A percentile compares a stretch with the other conserved stretches of the same genome.
Evolutionary conservation across 2,888 invertebrate genomes (phyloP).

Genomic region (Leptopilina drosophilae): DNA sequence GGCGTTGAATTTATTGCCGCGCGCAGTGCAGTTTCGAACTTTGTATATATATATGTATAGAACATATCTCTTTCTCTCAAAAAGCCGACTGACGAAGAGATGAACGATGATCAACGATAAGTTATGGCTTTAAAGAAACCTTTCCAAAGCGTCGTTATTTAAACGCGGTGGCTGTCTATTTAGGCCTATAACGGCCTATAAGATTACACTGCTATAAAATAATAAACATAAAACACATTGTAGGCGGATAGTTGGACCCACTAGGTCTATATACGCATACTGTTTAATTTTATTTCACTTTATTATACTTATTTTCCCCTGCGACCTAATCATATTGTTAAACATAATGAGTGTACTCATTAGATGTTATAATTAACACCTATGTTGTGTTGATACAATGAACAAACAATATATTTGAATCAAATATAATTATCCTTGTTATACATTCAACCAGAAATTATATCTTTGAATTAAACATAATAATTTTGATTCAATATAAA

Average conservation of each 20-base stretch:
- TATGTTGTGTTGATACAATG: too few species aligned
- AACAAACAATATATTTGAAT: too few species aligned
- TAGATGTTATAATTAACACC: too few species aligned
- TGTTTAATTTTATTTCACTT: not conserved
- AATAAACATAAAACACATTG: conserved; percentile 72
- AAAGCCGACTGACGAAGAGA: conserved; percentile 63
- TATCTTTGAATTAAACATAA: too few species aligned
- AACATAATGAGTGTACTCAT: too few species aligned
- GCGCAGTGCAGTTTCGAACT: conserved; percentile 62
- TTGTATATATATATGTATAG: conserved; percentile 55
- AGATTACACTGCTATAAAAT: conserved; percentile 73
- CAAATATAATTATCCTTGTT: too few species aligned
- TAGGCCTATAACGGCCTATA: conserved; percentile 65
- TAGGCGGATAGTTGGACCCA: conserved; percentile 46
- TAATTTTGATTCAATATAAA: too few species aligned
- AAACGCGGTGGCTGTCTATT: conserved; percentile 70
- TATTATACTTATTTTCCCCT: conserved; percentile 25
- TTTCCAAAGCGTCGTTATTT: conserved; percentile 64
- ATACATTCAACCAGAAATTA: too few species aligned
- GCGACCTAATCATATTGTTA: not conserved
- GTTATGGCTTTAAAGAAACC: conserved; percentile 71
- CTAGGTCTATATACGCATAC: not conserved
- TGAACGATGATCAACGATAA: conserved; percentile 71
- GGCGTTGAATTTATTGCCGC: conserved; percentile 70
- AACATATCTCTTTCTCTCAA: conserved; percentile 49